Base-by-base conservation (phyloP, 2,888 invertebrate species). In the Toxonevra muliebris region DNA sequence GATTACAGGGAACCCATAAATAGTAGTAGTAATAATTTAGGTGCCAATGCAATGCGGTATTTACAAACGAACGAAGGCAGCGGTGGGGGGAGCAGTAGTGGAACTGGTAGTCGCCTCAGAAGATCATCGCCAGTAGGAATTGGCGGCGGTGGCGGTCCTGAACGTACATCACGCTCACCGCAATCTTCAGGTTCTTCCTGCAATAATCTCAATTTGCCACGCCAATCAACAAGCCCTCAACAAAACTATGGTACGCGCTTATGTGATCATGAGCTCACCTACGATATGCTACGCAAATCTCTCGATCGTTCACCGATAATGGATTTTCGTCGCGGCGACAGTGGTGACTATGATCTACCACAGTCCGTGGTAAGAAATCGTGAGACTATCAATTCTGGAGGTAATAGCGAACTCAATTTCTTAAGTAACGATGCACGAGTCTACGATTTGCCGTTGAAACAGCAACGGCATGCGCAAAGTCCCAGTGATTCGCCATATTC, bases 191-290 rank as follows among this genome's bases (percentile, higher is more conserved):
- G 82, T 12, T 81, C 82, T 0, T 81, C 81, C 0, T 76, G 80
- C 8, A 81, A 81, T 54, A 82, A 80, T 59, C 67, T 82, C 1
- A 77, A 77, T 53, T 64, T 79, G 53, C 74, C 75, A 1, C 71
- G 76, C 2, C 80, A 80, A 13, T 81, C 79, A 55, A 81, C 82
- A 0, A 80, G 80, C 1, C 85, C 85, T 65, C 85, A 85, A 4
- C 84, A 82, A 66, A 83, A 80, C 71, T 85, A 85, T 64, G 85
- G 85, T 19, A 85, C 83, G 0, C 78, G 85, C 1, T 74, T 85
- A 3, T 85, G 85, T 68, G 85, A 85, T 71, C 85, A 85, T 66
- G 85, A 85, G 68, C 73, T 85, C 11, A 83, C 85, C 43, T 85
- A 84, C 70, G 85, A 85, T 61, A 80, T 84, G 76, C 71, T 82